A percentile compares a stretch with the other conserved stretches of the same genome.
phyloP scores from a whole-genome alignment of 2,888 invertebrate genomes.

The Cetonia aurata region DNA sequence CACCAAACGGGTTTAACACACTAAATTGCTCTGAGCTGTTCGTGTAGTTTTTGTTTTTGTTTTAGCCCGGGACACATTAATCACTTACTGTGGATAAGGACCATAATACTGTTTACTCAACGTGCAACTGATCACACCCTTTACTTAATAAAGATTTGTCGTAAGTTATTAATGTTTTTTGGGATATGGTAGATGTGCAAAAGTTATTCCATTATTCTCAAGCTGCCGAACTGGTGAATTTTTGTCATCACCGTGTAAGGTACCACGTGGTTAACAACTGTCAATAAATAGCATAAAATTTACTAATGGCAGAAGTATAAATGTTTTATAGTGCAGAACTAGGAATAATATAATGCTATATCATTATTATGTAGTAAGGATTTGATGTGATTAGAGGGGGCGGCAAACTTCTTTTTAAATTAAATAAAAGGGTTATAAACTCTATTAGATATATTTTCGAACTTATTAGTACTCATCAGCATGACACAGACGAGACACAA shows the following conservation, averaged over 20 bases:
- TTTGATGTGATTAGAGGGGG: too few species aligned
- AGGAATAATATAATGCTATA: too few species aligned
- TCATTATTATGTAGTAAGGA: too few species aligned
- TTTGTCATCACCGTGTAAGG: slow-evolving; percentile 8
- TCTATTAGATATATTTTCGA: too few species aligned
- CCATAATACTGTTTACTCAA: slow-evolving; percentile 16
- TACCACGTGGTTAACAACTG: slow-evolving; percentile 26
- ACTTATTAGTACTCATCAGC: too few species aligned
- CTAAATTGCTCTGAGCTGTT: slow-evolving; percentile 5
- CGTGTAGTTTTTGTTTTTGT: slow-evolving; percentile 25
- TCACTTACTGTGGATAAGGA: slow-evolving; percentile 15
- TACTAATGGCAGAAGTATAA: too few species aligned
- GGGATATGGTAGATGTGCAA: not conserved
- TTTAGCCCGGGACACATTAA: slow-evolving; percentile 17
- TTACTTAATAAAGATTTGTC: slow-evolving; percentile 42
- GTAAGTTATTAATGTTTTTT: slow-evolving; percentile 14
- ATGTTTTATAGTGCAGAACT: too few species aligned
- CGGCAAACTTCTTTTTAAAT: too few species aligned
- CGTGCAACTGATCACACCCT: slow-evolving; percentile 41
- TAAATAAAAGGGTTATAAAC: too few species aligned
- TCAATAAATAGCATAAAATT: slow-evolving; percentile 6
- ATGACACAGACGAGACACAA: too few species aligned
- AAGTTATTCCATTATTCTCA: slow-evolving; percentile 4
- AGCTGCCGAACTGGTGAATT: slow-evolving; percentile 14
- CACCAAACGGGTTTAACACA: not conserved